phyloP scores from a whole-genome alignment of 2,797 vertebrate genomes.

The Stomatorhinus walkeri region DNA sequence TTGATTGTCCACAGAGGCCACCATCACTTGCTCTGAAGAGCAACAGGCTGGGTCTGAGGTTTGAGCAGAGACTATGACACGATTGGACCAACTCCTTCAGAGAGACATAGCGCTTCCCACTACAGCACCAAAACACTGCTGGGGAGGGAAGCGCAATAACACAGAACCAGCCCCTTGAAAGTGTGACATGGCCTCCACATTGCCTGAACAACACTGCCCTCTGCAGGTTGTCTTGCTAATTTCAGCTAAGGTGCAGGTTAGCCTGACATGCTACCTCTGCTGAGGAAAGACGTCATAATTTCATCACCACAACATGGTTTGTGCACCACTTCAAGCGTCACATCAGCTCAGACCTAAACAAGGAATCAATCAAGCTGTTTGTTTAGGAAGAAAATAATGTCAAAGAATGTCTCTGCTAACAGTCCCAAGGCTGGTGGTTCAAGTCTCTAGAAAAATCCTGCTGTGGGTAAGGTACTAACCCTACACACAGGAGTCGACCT shows the following conservation, averaged over 20 bases:
- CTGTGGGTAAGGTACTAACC: not conserved
- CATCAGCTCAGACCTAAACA: not conserved
- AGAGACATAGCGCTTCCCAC: not conserved
- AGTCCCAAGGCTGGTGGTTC: not conserved
- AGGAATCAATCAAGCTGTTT: not conserved
- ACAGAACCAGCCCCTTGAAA: not conserved
- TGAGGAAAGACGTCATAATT: not conserved
- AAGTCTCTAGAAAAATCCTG: not conserved
- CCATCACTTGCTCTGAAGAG: not conserved
- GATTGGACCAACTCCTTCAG: not conserved
- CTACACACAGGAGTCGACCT: not conserved
- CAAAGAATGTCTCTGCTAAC: not conserved
- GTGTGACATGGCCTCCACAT: not conserved
- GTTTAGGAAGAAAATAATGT: not conserved
- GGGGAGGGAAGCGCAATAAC: not conserved
- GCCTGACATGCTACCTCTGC: not conserved
- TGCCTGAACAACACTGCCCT: slow-evolving; percentile 3
- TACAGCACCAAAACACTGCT: not conserved
- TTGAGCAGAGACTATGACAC: not conserved
- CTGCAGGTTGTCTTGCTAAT: not conserved
- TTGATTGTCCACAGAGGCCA: not conserved
- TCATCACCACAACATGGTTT: not conserved
- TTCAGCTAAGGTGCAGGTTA: not conserved
- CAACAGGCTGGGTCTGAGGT: not conserved
- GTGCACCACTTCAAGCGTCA: not conserved